Conservation (phyloP, 2,888 invertebrate genomes). For the Xanthorhoe designata region DNA sequence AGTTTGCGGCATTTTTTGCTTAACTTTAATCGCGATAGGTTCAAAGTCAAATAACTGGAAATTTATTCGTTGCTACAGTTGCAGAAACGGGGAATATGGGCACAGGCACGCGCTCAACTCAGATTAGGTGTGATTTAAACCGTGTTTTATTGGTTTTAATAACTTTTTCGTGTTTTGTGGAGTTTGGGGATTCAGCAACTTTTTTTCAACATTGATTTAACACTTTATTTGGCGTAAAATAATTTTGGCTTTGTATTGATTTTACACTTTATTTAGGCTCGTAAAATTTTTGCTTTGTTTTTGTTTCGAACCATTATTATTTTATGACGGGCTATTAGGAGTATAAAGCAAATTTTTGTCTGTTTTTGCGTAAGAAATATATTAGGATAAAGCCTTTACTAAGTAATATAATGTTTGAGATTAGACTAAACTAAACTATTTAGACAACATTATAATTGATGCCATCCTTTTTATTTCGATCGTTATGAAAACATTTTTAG, state of each 20-base stretch:
- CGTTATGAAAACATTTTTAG: too few relatives aligned
- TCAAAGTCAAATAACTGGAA: constrained; percentile 26
- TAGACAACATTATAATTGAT: too few relatives aligned
- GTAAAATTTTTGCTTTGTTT: too few relatives aligned
- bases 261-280: too few relatives aligned
- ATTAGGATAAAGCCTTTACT: too few relatives aligned
- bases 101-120: constrained; percentile 27
- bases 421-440: too few relatives aligned
- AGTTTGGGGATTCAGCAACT: constrained; percentile 2
- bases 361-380: too few relatives aligned
- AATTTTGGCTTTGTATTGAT: neutral
- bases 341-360: too few relatives aligned
- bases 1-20: constrained; percentile 11
- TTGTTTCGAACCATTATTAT: too few relatives aligned
- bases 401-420: too few relatives aligned
- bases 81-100: constrained; percentile 28
- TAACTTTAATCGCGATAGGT: constrained; percentile 1
- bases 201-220: constrained; percentile 1
- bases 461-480: too few relatives aligned
- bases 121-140: constrained; percentile 29
- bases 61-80: constrained; percentile 30
- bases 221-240: neutral
- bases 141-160: constrained; percentile 25
- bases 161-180: constrained; percentile 23
- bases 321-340: too few relatives aligned